Conservation (phyloP, 2,113 vertebrate species). For the Chlamydotis undulata region DNA sequence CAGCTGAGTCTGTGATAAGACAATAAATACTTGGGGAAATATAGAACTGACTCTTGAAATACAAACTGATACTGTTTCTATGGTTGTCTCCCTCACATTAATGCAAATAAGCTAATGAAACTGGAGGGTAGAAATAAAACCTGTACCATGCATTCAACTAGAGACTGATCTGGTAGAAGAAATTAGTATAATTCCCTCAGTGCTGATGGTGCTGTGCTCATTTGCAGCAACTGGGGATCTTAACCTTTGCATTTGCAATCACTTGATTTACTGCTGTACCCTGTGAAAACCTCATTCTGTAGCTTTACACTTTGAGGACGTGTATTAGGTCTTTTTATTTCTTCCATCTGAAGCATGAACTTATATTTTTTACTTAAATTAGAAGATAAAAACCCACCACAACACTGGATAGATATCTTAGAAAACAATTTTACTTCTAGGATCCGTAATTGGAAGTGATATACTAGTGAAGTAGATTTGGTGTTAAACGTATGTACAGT, state of each 20-base stretch:
- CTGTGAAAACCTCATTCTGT: neutral
- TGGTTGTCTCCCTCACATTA: neutral
- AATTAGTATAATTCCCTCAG: neutral
- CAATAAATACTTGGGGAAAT: neutral
- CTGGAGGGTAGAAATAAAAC: neutral
- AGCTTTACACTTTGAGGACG: neutral
- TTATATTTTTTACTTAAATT: neutral
- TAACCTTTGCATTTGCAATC: neutral
- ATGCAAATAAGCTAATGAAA: neutral
- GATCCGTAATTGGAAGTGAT: neutral
- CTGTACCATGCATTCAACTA: neutral
- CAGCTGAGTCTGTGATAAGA: neutral
- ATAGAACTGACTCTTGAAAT: neutral
- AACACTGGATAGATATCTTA: neutral
- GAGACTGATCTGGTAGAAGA: neutral
- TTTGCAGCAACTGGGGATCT: neutral
- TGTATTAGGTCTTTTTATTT: neutral
- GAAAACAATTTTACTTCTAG: neutral
- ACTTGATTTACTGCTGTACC: neutral
- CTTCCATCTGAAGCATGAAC: neutral
- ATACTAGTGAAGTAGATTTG: neutral
- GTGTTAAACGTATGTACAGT: neutral
- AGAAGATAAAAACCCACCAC: neutral
- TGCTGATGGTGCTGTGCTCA: neutral
- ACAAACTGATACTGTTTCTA: neutral